Percentiles rank a stretch among this genome's conserved stretches.
Conservation (phyloP, 2,888 invertebrate genomes). For the Ophion slaviceki region DNA sequence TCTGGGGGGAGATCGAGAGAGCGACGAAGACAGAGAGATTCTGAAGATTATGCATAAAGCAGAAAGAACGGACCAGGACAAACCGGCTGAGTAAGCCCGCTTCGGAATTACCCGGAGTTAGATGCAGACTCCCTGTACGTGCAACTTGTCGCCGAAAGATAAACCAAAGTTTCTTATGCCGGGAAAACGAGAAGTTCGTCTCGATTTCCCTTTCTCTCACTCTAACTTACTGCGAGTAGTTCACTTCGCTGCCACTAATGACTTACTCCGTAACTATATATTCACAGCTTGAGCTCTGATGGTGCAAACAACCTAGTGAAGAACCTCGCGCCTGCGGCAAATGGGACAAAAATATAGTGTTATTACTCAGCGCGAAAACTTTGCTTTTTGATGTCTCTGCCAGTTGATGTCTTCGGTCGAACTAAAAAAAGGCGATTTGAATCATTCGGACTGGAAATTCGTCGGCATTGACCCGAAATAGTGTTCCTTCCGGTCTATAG, state of each 20-base stretch:
- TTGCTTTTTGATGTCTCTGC: constrained; percentile 11
- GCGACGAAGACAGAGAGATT: constrained; percentile 24
- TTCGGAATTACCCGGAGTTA: constrained; percentile 54
- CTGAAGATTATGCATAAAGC: constrained; percentile 41
- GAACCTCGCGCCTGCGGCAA: constrained; percentile 45
- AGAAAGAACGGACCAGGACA: constrained; percentile 45
- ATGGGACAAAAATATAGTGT: constrained; percentile 48
- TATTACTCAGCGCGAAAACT: constrained; percentile 10
- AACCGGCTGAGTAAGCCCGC: constrained; percentile 49
- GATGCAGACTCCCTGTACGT: constrained; percentile 44
- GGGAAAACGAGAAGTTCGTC: constrained; percentile 64
- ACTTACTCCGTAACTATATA: constrained; percentile 62
- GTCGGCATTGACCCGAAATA: not conserved
- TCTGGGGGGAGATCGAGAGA: constrained; percentile 11
- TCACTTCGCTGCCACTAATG: constrained; percentile 68
- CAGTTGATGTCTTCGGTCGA: constrained; percentile 2
- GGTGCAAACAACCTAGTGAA: constrained; percentile 37
- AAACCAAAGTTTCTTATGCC: constrained; percentile 74
- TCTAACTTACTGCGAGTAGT: constrained; percentile 36
- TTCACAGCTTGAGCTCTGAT: constrained; percentile 38
- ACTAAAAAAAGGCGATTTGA: not conserved
- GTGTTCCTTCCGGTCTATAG: not conserved
- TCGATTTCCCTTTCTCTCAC: constrained; percentile 7
- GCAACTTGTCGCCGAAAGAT: constrained; percentile 68
- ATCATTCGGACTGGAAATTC: not conserved